Evolutionary conservation across 2,888 invertebrate species (phyloP).

Genomic region (Caenorhabditis zanzibari): DNA sequence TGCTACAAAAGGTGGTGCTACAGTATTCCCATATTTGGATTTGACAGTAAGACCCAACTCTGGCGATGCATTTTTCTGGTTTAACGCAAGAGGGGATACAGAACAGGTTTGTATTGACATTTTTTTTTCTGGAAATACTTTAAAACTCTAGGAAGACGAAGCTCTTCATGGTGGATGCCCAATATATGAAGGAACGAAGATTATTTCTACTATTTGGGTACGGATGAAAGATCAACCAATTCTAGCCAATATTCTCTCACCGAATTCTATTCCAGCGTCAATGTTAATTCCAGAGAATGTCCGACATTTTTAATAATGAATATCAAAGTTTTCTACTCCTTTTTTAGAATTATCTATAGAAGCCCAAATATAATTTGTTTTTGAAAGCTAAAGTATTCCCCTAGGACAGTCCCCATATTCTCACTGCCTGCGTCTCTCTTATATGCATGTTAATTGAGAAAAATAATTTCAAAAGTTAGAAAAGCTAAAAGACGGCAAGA

Average conservation of each 20-base stretch:
- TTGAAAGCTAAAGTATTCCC: no score
- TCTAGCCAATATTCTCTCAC: neutral
- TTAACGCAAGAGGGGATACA: constrained; percentile 70
- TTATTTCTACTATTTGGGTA: constrained; percentile 65
- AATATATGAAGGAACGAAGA: constrained; percentile 75
- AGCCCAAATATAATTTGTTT: no score
- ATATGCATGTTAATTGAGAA: no score
- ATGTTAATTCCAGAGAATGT: no score
- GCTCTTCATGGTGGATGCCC: constrained; percentile 79
- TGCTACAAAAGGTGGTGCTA: constrained; percentile 72
- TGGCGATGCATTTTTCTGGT: constrained; percentile 80
- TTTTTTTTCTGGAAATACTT: neutral
- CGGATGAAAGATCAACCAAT: constrained; percentile 43
- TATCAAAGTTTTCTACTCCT: no score
- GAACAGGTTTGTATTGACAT: neutral
- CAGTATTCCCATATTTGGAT: constrained; percentile 74
- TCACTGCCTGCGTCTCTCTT: no score
- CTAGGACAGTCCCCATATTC: no score
- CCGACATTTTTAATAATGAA: no score
- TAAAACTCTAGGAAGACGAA: constrained; percentile 27
- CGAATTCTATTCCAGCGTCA: no score
- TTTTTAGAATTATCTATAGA: no score
- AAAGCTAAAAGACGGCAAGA: no score
- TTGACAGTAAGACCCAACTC: constrained; percentile 67
- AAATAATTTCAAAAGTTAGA: no score